These are phyloP conservation scores for Hirundo rustica DNA, from an alignment of 2,797 vertebrate species.

Conservation along the genomic window DNA sequence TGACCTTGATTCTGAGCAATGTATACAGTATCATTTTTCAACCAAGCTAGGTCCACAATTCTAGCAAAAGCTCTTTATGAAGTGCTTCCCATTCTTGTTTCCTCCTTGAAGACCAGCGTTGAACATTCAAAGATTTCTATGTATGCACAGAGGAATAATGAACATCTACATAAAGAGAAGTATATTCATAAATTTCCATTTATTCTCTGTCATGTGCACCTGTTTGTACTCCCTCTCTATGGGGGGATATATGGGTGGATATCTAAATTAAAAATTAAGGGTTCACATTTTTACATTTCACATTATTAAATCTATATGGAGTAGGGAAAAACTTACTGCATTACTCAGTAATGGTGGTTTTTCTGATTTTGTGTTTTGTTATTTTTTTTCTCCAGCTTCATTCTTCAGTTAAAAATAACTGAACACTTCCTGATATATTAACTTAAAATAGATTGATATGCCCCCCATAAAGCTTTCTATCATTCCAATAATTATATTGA, in stretches of 20 bases:
- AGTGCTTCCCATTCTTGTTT: constrained; percentile 61
- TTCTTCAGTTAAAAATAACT: background rate
- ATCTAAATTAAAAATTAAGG: constrained; percentile 33
- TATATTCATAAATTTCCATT: constrained; percentile 35
- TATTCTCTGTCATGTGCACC: constrained; percentile 43
- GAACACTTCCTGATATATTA: background rate
- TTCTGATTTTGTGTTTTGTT: background rate
- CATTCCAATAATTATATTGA: background rate
- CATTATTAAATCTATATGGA: constrained; percentile 6
- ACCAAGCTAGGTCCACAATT: background rate
- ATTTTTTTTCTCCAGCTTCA: background rate
- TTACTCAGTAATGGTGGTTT: background rate
- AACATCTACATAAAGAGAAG: constrained; percentile 21
- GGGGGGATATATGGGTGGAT: background rate
- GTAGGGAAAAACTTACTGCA: background rate
- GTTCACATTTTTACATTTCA: background rate
- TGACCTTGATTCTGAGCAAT: constrained; percentile 61
- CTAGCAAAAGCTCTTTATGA: constrained; percentile 45
- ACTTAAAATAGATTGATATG: background rate
- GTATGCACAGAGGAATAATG: constrained; percentile 10
- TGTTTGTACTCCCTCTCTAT: background rate
- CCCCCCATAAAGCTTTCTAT: background rate
- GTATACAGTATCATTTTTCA: constrained; percentile 59
- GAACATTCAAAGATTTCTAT: constrained; percentile 48
- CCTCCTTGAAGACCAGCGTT: constrained; percentile 26